phyloP scores from a whole-genome alignment of 2,113 vertebrate species.

The Calyptommatus sinebrachiatus region DNA sequence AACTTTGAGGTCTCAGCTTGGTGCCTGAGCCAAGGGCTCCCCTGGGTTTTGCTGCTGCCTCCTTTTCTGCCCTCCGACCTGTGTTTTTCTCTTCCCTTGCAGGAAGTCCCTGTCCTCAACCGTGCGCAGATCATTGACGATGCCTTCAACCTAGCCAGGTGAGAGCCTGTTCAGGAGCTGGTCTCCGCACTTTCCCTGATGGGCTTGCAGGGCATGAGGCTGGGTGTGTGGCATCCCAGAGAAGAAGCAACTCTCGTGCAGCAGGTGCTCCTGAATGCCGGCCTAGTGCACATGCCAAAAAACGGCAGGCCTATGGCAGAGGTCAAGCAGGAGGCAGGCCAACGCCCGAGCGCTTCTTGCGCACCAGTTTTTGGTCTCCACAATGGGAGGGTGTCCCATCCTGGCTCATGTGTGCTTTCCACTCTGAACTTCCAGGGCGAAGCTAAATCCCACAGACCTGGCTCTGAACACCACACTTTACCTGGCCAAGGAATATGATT shows the following conservation, averaged over 20 bases:
- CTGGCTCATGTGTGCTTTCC: neutral
- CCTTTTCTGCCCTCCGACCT: neutral
- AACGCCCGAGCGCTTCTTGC: too few species aligned
- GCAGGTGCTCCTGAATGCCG: too few species aligned
- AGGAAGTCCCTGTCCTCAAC: conserved; percentile 85
- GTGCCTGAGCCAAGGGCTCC: too few species aligned
- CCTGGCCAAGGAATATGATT: conserved; percentile 70
- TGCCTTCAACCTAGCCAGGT: conserved; percentile 91
- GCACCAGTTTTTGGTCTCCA: too few species aligned
- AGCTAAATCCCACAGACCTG: conserved; percentile 62
- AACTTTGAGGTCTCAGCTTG: too few species aligned
- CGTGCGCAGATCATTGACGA: conserved; percentile 91
- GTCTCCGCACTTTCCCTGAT: neutral
- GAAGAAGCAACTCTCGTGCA: too few species aligned
- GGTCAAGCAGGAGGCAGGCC: neutral
- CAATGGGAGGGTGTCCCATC: neutral
- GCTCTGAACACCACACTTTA: conserved; percentile 84
- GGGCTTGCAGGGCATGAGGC: neutral
- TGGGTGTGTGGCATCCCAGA: neutral
- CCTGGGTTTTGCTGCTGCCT: neutral
- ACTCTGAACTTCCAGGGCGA: conserved; percentile 71
- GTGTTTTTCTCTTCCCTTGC: conserved; percentile 1
- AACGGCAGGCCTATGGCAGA: neutral
- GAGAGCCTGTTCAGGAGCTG: conserved; percentile 21
- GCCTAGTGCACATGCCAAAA: too few species aligned